These are phyloP conservation scores for Mystacornis crossleyi DNA, from an alignment of 2,113 vertebrate species.

Conservation along the genomic window DNA sequence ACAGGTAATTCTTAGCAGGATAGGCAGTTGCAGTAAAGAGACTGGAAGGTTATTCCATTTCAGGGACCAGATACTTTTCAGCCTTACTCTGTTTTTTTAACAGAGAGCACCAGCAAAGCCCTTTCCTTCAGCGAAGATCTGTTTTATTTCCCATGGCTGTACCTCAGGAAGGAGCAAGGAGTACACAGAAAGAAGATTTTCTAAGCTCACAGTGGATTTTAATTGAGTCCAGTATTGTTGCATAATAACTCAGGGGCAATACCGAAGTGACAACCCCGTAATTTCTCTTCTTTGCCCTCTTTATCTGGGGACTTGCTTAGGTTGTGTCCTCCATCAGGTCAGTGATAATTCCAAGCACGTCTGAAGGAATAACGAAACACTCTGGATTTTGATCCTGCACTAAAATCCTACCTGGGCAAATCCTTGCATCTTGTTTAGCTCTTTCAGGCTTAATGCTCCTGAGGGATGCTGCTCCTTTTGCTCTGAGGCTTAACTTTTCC, in stretches of 20 bases:
- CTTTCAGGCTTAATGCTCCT: neutral
- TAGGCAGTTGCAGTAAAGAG: neutral
- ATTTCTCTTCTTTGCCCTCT: neutral
- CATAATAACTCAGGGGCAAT: rapidly evolving
- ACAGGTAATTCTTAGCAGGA: neutral
- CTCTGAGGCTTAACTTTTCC: neutral
- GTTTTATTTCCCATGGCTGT: neutral
- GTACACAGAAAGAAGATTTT: neutral
- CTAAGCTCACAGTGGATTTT: neutral
- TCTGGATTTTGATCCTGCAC: neutral
- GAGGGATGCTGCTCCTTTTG: neutral
- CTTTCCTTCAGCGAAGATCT: neutral
- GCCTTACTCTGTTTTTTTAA: neutral
- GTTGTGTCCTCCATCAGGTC: neutral
- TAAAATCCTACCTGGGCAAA: neutral
- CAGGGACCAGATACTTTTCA: neutral
- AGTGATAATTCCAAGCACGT: neutral
- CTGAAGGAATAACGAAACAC: neutral
- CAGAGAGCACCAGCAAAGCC: neutral
- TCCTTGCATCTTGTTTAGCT: neutral
- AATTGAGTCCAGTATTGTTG: neutral
- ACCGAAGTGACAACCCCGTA: neutral
- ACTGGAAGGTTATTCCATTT: neutral
- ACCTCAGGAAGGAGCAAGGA: neutral
- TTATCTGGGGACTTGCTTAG: neutral